Evolutionary conservation across 2,888 invertebrate genomes (phyloP), one percentile per base, ranked within the genome.

Genomic region (Drosophila prolongata): DNA sequence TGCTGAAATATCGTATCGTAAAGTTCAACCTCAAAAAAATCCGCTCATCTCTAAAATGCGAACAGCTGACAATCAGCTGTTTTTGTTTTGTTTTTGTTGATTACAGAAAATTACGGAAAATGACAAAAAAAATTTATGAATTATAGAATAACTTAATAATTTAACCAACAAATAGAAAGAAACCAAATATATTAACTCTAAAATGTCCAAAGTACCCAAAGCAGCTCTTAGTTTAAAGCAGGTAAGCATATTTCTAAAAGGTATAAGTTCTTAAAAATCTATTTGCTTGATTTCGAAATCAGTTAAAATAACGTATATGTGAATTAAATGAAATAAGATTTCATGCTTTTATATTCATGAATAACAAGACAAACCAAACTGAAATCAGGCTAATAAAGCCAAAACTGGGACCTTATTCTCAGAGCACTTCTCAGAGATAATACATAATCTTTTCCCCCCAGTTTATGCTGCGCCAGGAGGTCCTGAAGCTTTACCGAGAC

Each of bases 381-480:
- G 30, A 30, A 30, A 30, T 30, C 30, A 30, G 8, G 30, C 6
- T 30, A 30, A 3, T 30, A 8, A 30, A 30, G 9, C 30, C 30
- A 6, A 30, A 8, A 8, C 30, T 1, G 1, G 6, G 9, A 2
- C 6, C 6, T 30, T 2, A 30, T 30, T 9, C 24, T 24, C 24
- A 24, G 24, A 24, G 24, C 3, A 24, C 24, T 24, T n/a, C n/a
- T n/a, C n/a, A n/a, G n/a, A n/a, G n/a, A n/a, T n/a, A n/a, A n/a
- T n/a, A n/a, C n/a, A n/a, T n/a, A n/a, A 30, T 30, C 1, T 1
- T 1, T 13, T 8, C 13, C 9, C 5, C 10, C 11, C 91, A 97
- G 97, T 97, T 97, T 91, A 94, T 97, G 91, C 91, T 96, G 35
- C 94, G 96, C 11, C 95, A 95, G 92, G 95, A 97, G 92, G 97